Evolutionary conservation across 2,797 vertebrate species (phyloP).

Genomic region (Botia kubotai): DNA sequence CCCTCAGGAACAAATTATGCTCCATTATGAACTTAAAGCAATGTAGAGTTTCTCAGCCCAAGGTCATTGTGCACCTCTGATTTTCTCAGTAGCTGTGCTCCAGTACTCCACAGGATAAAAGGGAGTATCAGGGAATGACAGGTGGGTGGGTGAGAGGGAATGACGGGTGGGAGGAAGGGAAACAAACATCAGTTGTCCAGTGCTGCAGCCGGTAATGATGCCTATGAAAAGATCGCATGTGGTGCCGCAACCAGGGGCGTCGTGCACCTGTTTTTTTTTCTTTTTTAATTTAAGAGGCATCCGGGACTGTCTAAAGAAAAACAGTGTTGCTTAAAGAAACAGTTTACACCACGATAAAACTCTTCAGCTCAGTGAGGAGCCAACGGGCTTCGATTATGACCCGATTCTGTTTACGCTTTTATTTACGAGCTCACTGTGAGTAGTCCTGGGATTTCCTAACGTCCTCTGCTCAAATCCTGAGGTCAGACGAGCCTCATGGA

Average conservation of each 20-base stretch:
- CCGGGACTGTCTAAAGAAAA: background rate
- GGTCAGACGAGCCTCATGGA: constrained; percentile 19
- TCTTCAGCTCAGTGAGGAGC: background rate
- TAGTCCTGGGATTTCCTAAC: constrained; percentile 26
- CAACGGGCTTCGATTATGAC: background rate
- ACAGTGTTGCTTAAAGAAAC: background rate
- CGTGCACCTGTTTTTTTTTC: background rate
- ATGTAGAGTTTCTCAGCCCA: background rate
- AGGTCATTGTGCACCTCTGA: background rate
- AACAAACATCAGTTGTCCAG: constrained; percentile 12
- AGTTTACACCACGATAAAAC: background rate
- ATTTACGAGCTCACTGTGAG: background rate
- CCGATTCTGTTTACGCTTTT: constrained; percentile 7
- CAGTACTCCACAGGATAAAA: background rate
- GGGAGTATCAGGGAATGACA: background rate
- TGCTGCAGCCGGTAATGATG: background rate
- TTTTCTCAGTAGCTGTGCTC: background rate
- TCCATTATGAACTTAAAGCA: background rate
- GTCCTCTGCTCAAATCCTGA: background rate
- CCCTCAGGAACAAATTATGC: background rate
- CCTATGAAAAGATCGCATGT: constrained; percentile 7
- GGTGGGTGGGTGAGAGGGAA: background rate
- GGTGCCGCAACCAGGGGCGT: background rate
- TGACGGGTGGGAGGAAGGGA: background rate
- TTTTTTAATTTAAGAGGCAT: background rate